These are phyloP conservation scores for Eupelmus urozonus DNA, from an alignment of 2,888 invertebrate genomes.

Conservation along the genomic window DNA sequence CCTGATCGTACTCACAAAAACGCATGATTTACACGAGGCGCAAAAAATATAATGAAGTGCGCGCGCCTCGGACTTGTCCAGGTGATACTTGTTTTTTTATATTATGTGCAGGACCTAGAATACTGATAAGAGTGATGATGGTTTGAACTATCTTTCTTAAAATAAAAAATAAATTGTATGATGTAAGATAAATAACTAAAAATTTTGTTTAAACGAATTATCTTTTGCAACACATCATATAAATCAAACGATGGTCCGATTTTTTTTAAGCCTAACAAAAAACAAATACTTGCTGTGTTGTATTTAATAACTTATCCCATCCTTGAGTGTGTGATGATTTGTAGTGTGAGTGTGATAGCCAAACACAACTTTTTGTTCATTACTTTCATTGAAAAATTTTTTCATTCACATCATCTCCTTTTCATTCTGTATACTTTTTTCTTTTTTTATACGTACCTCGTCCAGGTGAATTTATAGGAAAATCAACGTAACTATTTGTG, in stretches of 20 bases:
- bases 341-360: background rate
- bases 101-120: too few relatives aligned
- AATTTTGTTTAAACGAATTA: too few relatives aligned
- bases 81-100: conserved; percentile 13
- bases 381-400: background rate
- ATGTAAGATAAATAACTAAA: too few relatives aligned
- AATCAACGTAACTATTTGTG: too few relatives aligned
- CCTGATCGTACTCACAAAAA: background rate
- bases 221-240: too few relatives aligned
- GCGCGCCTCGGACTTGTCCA: conserved; percentile 22
- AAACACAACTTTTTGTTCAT: background rate
- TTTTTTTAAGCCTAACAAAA: too few relatives aligned
- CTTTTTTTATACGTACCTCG: conserved; percentile 14
- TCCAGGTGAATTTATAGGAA: conserved; percentile 5
- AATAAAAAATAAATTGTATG: too few relatives aligned
- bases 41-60: conserved; percentile 12
- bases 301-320: background rate
- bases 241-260: too few relatives aligned
- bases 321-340: background rate
- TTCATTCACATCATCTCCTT: conserved; percentile 32
- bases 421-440: background rate
- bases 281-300: background rate
- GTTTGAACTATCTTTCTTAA: too few relatives aligned
- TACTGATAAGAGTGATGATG: too few relatives aligned
- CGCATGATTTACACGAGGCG: conserved; percentile 35